Evolutionary conservation across 2,797 vertebrate species (phyloP).

Genomic region (Anniella stebbinsi): DNA sequence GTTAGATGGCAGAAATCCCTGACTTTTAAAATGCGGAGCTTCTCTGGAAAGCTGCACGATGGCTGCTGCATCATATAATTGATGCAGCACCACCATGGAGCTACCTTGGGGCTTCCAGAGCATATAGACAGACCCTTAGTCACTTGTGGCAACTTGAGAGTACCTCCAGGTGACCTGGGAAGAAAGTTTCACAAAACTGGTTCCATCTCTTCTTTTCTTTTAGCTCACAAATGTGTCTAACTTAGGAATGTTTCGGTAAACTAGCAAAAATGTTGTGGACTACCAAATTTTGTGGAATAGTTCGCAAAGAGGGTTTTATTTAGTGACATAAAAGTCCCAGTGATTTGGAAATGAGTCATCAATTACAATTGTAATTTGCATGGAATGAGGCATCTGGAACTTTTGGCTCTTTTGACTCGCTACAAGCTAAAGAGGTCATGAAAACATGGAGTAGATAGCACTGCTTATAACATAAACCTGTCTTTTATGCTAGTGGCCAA

Average conservation of each 20-base stretch:
- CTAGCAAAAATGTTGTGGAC: background rate
- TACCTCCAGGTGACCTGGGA: background rate
- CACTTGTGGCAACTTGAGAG: background rate
- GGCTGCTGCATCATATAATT: too few relatives aligned
- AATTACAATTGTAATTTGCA: background rate
- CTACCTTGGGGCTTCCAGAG: too few relatives aligned
- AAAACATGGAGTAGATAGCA: background rate
- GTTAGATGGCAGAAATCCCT: too few relatives aligned
- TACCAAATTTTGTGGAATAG: background rate
- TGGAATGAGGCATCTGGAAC: background rate
- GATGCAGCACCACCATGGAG: too few relatives aligned
- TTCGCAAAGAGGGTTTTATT: background rate
- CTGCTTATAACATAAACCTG: background rate
- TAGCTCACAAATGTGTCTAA: background rate
- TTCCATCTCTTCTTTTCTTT: background rate
- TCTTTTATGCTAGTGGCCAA: background rate
- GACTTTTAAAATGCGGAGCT: too few relatives aligned
- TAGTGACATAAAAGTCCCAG: background rate
- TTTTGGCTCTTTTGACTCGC: background rate
- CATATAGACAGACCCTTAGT: too few relatives aligned
- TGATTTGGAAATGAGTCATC: background rate
- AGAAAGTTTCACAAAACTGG: background rate
- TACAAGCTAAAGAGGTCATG: background rate
- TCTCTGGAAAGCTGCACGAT: too few relatives aligned
- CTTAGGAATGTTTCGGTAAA: background rate